Evolutionary conservation across 2,888 invertebrate genomes (phyloP), one percentile per base, ranked within the genome.

Genomic region (Prosapia bicincta): DNA sequence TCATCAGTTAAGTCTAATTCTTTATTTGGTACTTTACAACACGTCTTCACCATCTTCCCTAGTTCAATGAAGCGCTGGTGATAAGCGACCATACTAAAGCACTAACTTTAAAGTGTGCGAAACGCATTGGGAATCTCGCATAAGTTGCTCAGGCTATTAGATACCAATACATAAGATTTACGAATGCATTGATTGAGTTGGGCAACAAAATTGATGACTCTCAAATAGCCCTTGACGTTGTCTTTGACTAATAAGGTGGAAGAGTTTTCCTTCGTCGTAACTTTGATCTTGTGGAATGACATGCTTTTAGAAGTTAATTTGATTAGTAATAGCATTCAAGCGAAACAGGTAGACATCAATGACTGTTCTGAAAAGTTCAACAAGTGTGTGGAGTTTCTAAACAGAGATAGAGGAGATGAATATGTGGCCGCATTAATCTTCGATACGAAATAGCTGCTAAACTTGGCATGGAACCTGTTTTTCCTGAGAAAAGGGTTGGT

Each of bases 121-220:
- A 66, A 79, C 79, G 30, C 30, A 79, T 38, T 80, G 80, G 79
- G 79, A 80, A 74, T 68, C 75, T 32, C 32, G 79, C 54, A 66
- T 78, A 5, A 75, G 70, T 69, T 30, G 43, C 80, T n/a, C 23
- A 76, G 76, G 74, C 79, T 69, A 68, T 80, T 26, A 70, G 79
- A 66, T 79, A 78, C 71, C 78, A 76, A 68, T 76, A 66, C 30
- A 26, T 24, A 3, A 71, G 77, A 25, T 66, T 75, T 65, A 65
- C 6, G 65, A 15, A 65, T 65, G 65, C 65, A 65, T 20, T 65
- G 65, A 15, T 65, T 65, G 65, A 65, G 20, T 65, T 65, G 23
- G 65, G 65, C 20, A 15, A n/a, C 65, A 23, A 65, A 65, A 65
- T 65, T 65, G 65, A 65, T 65, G 65, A 65, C 15, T 15, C 65